Base-by-base conservation (phyloP, 1,140 invertebrate genomes). In the Anastrepha ludens region DNA sequence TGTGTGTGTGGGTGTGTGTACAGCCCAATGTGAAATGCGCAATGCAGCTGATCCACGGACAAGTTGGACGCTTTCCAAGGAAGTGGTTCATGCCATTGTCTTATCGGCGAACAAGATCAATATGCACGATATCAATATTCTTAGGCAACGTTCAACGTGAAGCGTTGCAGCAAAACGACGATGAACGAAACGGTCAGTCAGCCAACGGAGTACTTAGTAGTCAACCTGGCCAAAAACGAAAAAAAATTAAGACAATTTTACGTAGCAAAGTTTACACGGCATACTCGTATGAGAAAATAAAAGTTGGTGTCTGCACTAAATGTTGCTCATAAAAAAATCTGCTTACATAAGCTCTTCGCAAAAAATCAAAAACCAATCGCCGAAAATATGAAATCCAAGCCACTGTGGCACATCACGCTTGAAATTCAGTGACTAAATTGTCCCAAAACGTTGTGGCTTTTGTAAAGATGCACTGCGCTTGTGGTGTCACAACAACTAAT, bases 51-150 rank as follows among this genome's bases (percentile, higher is more conserved):
- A 87, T 87, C 70, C 67, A 78, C 74, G 74, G 74, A 81, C 74
- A 55, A 81, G 74, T 81, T 81, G 50, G 86, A 39, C 47, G 65
- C 70, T 89, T 92, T 92, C 91, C 90, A 90, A 89, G 91, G 91
- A 92, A 92, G 91, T 92, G 91, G 90, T 91, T 90, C 90, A 90
- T 86, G 86, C 85, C 88, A 88, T 86, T 88, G 90, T 88, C 91
- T 92, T 92, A 92, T 92, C 91, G 90, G 87, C 87, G 88, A 91
- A 92, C 91, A 92, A 92, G 91, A 92, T 92, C 91, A 92, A 92
- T 92, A 92, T 91, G 91, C 91, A 92, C 91, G 91, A 92, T 92
- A 92, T 92, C 91, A 92, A 92, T 92, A 92, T 89, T 91, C 89
- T 89, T 90, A 87, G 74, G 59, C n/a, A 55, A 55, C 47, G 47